These are phyloP conservation scores for Cottoperca gobio DNA, from an alignment of 2,797 vertebrate genomes.

Conservation along the genomic window DNA sequence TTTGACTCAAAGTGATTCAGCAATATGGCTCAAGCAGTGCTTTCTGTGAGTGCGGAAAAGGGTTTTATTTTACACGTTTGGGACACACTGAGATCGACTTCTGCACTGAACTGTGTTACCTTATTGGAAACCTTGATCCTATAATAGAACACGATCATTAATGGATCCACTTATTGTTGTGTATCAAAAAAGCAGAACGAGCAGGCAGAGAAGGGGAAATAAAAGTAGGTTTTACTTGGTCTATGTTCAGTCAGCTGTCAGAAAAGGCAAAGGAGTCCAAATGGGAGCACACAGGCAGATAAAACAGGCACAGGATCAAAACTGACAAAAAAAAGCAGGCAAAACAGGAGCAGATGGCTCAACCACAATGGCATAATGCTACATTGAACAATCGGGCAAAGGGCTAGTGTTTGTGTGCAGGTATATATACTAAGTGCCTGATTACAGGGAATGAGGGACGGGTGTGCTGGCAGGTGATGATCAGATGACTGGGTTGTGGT, in stretches of 20 bases:
- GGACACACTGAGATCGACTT: constrained; percentile 4
- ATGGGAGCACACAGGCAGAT: neutral
- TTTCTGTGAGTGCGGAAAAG: constrained; percentile 10
- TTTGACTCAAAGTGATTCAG: constrained; percentile 28
- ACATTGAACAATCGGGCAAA: neutral
- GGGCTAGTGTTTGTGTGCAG: neutral
- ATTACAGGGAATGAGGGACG: neutral
- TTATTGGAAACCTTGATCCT: constrained; percentile 6
- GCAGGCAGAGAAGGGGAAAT: neutral
- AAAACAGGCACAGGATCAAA: neutral
- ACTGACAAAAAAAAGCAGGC: neutral
- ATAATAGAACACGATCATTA: neutral
- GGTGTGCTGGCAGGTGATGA: constrained; percentile 26
- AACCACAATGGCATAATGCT: neutral
- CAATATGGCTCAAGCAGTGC: constrained; percentile 4
- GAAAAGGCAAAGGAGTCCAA: neutral
- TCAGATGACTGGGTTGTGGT: constrained; percentile 6
- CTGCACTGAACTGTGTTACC: constrained; percentile 2
- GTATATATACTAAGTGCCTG: neutral
- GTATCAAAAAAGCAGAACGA: neutral
- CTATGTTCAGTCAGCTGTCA: constrained; percentile 4
- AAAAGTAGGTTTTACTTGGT: neutral
- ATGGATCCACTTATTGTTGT: neutral
- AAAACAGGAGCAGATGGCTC: constrained; percentile 10
- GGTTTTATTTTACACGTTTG: neutral